Evolutionary conservation across 2,113 vertebrate species (phyloP).

Genomic region (Ardeotis arabs): DNA sequence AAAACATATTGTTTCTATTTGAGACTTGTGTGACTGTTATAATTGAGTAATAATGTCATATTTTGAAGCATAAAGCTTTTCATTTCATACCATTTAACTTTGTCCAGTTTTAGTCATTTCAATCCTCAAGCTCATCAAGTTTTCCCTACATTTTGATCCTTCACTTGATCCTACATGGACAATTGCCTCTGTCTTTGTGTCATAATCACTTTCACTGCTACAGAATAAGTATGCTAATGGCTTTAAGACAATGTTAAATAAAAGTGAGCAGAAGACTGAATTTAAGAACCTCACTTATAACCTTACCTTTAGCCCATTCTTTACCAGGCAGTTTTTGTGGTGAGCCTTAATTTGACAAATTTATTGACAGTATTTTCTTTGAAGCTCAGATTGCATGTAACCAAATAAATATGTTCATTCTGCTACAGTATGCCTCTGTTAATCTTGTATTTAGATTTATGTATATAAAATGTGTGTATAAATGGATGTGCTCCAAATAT

Average conservation of each 20-base stretch:
- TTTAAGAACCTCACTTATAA: background rate
- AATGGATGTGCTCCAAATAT: background rate
- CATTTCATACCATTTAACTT: background rate
- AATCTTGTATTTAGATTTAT: background rate
- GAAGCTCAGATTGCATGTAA: background rate
- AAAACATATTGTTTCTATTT: background rate
- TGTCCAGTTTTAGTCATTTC: background rate
- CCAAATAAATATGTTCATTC: background rate
- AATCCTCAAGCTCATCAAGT: background rate
- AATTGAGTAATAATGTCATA: background rate
- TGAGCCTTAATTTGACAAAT: background rate
- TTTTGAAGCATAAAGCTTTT: background rate
- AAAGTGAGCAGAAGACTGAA: background rate
- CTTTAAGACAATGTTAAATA: background rate
- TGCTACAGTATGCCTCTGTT: background rate
- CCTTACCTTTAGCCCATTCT: background rate
- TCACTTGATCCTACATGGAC: background rate
- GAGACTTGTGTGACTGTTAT: background rate
- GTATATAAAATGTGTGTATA: background rate
- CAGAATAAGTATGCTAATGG: background rate
- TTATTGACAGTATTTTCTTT: background rate
- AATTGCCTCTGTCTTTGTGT: background rate
- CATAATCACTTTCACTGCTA: background rate
- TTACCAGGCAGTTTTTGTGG: background rate
- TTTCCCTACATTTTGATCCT: background rate